A percentile compares a stretch with the other conserved stretches of the same genome.
phyloP scores from a whole-genome alignment of 2,888 invertebrate genomes.

The Xylota segnis region DNA sequence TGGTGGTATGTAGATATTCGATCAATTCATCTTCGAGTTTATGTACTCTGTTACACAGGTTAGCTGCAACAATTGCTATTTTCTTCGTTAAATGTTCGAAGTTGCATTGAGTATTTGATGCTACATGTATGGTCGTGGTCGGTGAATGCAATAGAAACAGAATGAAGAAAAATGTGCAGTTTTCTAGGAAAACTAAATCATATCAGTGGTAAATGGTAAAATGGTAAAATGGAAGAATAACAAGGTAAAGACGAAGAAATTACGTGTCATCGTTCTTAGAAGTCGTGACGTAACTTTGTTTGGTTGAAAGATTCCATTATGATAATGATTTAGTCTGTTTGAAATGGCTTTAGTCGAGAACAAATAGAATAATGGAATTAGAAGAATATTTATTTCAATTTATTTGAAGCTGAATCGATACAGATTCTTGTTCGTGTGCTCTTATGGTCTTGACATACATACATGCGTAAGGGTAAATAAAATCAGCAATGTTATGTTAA shows the following conservation, averaged over 20 bases:
- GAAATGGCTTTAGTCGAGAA: slow-evolving; percentile 2
- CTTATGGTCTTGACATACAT: background rate
- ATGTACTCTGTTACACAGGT: background rate
- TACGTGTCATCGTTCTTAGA: slow-evolving; percentile 61
- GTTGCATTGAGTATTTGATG: slow-evolving; percentile 4
- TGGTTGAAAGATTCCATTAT: slow-evolving; percentile 52
- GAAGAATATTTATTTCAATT: background rate
- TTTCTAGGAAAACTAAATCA: slow-evolving; percentile 63
- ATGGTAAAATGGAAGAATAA: slow-evolving; percentile 21
- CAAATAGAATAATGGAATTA: slow-evolving; percentile 12
- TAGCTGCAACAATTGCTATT: background rate
- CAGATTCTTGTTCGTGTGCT: background rate
- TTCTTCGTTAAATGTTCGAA: slow-evolving; percentile 56
- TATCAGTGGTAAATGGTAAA: slow-evolving; percentile 8
- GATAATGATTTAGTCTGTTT: slow-evolving; percentile 39
- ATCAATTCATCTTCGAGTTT: background rate
- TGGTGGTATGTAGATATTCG: background rate
- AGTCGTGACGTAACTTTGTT: slow-evolving; percentile 66
- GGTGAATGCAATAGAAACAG: background rate
- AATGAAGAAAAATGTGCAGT: slow-evolving; percentile 17
- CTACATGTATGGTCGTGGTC: slow-evolving; percentile 8
- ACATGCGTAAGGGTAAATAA: background rate
- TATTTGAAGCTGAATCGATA: background rate
- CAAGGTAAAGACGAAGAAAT: slow-evolving; percentile 35
- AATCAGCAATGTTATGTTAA: background rate